Base-by-base conservation (phyloP, 1,140 invertebrate species). In the Maconellicoccus hirsutus region DNA sequence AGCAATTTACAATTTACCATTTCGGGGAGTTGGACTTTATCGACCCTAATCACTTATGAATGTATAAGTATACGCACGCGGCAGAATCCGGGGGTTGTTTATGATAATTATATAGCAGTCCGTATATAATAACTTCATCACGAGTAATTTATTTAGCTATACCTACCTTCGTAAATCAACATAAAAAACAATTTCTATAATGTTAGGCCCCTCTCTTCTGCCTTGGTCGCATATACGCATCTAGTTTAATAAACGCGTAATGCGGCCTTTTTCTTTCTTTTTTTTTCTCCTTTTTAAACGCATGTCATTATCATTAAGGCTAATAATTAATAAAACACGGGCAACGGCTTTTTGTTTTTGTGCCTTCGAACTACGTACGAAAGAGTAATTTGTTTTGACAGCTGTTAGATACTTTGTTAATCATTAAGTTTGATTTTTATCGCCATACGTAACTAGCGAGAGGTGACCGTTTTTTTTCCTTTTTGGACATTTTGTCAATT, bases 1-100 rank as follows among this genome's bases (percentile, higher is more conserved):
- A 66, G 61, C 61, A 66, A 66, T 66, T 66, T 66, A 66, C 61
- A 66, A 66, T 66, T 66, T 66, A 66, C 61, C 61, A 66, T 66
- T 66, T 66, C 61, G 61, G 61, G 25, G 61, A 66, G 61, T 66
- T 8, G 22, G 25, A 23, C 25, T 66, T 66, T 66, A 66, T 66
- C 61, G 61, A 66, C 61, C 61, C 61, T 66, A 66, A 66, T 66
- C 61, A 66, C 61, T 66, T 66, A 25, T 26, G 61, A 66, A 66
- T 66, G 61, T 66, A 66, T 25, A 66, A 25, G 61, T 66, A 66
- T 25, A 66, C 61, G 61, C 61, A 66, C 61, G 61, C 61, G 61
- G 61, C 61, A 25, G 25, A 66, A 59, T 25, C 10, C 59, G 61
- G 61, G 61, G 61, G 61, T 66, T 66, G 61, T 66, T 66, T 66